These are phyloP conservation scores for Aphaenogaster ashmeadi DNA, from an alignment of 1,140 invertebrate genomes.

Conservation along the genomic window DNA sequence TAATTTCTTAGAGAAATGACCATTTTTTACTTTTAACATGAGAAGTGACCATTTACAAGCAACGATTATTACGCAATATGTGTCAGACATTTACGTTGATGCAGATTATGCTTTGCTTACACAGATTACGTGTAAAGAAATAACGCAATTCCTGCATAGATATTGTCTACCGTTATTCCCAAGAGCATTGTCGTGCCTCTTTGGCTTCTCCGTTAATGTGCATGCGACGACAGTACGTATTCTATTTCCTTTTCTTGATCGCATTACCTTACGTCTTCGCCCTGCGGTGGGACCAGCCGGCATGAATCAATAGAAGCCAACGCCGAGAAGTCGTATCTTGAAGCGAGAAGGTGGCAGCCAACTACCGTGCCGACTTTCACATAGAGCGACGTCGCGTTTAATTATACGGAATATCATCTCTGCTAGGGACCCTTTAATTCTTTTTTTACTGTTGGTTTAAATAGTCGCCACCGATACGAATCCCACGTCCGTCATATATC, in stretches of 20 bases:
- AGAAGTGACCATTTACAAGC: neutral
- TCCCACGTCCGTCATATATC: neutral
- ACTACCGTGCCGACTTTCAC: constrained; percentile 36
- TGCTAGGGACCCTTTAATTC: constrained; percentile 39
- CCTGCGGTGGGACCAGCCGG: constrained; percentile 34
- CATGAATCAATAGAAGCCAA: constrained; percentile 72
- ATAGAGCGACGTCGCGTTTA: constrained; percentile 69
- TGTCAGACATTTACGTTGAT: neutral
- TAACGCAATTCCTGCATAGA: neutral
- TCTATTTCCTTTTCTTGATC: constrained; percentile 59
- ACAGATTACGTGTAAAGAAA: neutral
- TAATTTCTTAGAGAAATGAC: neutral
- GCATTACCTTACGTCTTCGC: constrained; percentile 56
- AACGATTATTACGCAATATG: neutral
- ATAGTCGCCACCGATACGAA: constrained; percentile 15
- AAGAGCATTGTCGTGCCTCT: constrained; percentile 18
- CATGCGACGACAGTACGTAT: constrained; percentile 16
- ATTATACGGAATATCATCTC: constrained; percentile 76
- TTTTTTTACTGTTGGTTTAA: constrained; percentile 59
- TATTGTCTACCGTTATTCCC: neutral
- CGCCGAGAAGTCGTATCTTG: constrained; percentile 48
- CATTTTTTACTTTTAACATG: neutral
- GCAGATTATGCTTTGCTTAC: neutral
- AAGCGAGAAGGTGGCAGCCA: constrained; percentile 20
- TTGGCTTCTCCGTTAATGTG: constrained; percentile 44